Evolutionary conservation across 2,113 vertebrate species (phyloP).

Genomic region (Pica pica): DNA sequence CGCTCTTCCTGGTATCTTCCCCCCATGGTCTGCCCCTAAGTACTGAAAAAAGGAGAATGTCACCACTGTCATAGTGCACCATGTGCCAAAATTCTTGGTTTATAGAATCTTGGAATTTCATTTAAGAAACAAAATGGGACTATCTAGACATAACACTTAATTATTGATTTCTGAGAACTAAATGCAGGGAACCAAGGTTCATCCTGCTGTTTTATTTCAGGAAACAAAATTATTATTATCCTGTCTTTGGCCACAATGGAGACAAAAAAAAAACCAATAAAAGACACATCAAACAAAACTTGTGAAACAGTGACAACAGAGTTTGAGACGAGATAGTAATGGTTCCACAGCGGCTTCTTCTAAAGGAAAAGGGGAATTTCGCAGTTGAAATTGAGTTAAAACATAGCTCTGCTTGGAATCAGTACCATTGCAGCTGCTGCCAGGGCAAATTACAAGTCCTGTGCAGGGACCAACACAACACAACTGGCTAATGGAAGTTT

Average conservation of each 20-base stretch:
- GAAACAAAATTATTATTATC: background rate
- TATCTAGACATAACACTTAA: background rate
- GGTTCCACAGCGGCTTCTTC: background rate
- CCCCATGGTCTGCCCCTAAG: background rate
- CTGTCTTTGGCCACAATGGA: background rate
- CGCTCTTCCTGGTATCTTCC: background rate
- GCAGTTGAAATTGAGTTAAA: background rate
- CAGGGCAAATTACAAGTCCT: background rate
- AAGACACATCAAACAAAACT: rapidly evolving
- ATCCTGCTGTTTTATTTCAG: background rate
- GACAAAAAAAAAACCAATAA: background rate
- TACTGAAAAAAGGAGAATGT: background rate
- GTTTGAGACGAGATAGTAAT: background rate
- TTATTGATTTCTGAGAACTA: background rate
- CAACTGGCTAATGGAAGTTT: background rate
- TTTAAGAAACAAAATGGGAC: background rate
- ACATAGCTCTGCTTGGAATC: background rate
- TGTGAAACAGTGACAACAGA: background rate
- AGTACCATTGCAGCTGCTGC: background rate
- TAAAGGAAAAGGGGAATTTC: background rate
- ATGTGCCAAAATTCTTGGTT: background rate
- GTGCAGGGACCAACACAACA: background rate
- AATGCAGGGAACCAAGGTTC: background rate
- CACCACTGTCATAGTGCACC: background rate
- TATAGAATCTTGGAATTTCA: background rate